These are phyloP conservation scores for Physella acuta DNA, from an alignment of 1,140 invertebrate genomes.

Conservation along the genomic window DNA sequence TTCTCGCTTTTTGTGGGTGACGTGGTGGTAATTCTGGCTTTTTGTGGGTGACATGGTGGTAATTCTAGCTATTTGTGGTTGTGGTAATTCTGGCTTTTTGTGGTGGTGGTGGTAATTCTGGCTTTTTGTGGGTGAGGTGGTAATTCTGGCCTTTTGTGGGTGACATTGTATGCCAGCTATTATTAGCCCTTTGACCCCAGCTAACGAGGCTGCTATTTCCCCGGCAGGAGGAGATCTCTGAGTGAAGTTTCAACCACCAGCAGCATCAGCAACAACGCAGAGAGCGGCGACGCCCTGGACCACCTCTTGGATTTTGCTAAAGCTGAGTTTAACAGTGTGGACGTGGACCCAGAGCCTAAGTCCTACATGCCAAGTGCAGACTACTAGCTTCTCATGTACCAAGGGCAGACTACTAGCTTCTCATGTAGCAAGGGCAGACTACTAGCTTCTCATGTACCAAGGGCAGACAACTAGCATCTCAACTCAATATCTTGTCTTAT, in stretches of 20 bases:
- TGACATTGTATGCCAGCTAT: too few relatives aligned
- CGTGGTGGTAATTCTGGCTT: too few relatives aligned
- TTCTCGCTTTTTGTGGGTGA: too few relatives aligned
- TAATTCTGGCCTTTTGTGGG: too few relatives aligned
- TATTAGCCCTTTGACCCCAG: too few relatives aligned
- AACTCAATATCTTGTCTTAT: too few relatives aligned
- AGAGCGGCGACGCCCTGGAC: conserved; percentile 25
- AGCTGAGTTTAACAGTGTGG: conserved; percentile 29
- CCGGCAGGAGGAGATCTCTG: conserved; percentile 28
- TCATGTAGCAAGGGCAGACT: conserved; percentile 24
- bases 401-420: conserved; percentile 20
- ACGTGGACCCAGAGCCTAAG: conserved; percentile 23
- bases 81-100: too few relatives aligned
- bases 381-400: conserved; percentile 23
- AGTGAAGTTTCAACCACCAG: conserved; percentile 32
- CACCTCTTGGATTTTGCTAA: conserved; percentile 28
- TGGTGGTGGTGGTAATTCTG: too few relatives aligned
- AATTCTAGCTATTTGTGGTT: too few relatives aligned
- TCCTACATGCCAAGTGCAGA: conserved; percentile 23
- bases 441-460: conserved; percentile 20
- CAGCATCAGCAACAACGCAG: conserved; percentile 31
- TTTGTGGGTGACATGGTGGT: too few relatives aligned
- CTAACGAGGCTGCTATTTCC: too few relatives aligned
- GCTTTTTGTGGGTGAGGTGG: too few relatives aligned
- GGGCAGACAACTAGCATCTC: conserved; percentile 18